Evolutionary conservation across 2,113 vertebrate genomes (phyloP).

Genomic region (Ochotona curzoniae): DNA sequence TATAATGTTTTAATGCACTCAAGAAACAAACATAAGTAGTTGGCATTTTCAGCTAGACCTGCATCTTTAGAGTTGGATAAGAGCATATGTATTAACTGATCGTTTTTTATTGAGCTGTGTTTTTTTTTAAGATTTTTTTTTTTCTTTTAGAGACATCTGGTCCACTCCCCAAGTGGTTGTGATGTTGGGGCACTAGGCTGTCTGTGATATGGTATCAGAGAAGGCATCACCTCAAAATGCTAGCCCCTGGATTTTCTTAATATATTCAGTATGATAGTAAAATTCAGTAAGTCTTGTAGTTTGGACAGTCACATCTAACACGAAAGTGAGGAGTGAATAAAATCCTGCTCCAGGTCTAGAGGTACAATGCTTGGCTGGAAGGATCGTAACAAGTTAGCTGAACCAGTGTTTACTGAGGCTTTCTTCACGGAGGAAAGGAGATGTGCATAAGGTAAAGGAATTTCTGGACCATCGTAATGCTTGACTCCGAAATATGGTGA

Average conservation of each 20-base stretch:
- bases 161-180: no score
- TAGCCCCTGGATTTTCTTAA: constrained; percentile 14
- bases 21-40: not conserved
- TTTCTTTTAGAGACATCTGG: no score
- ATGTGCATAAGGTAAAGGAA: constrained; percentile 33
- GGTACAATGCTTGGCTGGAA: not conserved
- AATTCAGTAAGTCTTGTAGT: not conserved
- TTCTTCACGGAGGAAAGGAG: constrained; percentile 38
- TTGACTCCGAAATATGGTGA: constrained; percentile 40
- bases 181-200: no score
- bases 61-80: constrained; percentile 1
- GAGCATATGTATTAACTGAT: constrained; percentile 21
- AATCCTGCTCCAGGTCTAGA: constrained; percentile 24
- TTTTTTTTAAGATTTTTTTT: not conserved
- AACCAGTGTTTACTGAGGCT: constrained; percentile 29
- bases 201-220: not conserved
- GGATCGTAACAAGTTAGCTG: constrained; percentile 26
- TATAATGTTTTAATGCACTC: no score
- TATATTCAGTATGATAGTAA: not conserved
- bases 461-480: constrained; percentile 23
- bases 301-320: not conserved
- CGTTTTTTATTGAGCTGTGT: constrained; percentile 37
- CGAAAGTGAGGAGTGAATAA: not conserved
- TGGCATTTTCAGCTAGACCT: not conserved
- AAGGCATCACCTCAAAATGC: not conserved